Base-by-base conservation (phyloP, 2,113 vertebrate genomes). In the Chrysochloris asiatica region DNA sequence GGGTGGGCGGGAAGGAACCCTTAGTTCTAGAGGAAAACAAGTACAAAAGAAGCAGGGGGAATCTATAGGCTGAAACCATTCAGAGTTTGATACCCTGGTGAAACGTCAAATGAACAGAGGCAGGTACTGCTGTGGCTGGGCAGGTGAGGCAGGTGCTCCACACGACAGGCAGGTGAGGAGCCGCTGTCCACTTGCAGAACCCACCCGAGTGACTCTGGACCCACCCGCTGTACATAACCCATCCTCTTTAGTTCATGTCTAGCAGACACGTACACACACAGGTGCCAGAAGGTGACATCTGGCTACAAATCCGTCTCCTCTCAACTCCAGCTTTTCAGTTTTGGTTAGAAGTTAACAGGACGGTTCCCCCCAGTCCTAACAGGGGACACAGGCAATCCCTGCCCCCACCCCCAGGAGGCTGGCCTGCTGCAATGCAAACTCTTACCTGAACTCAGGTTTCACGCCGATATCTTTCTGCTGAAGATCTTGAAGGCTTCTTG, bases 401-500 rank as follows among this genome's bases (percentile, higher is more conserved):
- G 4, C 77, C 38, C 71, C 30, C 1, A 1, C 6, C 13, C n/a
- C 30, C 0, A 1, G 56, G 33, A 75, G 30, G 0, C 59, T 0
- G 0, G 36, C 17, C 50, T 2, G 0, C 75, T 12, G 41, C 13
- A 5, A 14, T 0, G 0, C 13, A 14, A n/a, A n/a, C n/a, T 22
- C 97, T 97, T 88, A 99, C 99, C 99, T 99, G 97, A 99, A 99
- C 81, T 99, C 98, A 0, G 99, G 98, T 93, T 99, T 99, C 92
- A 99, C 98, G 17, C 99, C 99, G 2, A 99, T 97, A 56, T 99
- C 99, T 94, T 98, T 99, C 95, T 99, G 99, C 96, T 99, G 99
- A 90, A 99, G 97, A 21, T 99, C 99, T 95, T 99, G 99, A 96
- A 99, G 98, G 95, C 99, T 98, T 95, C 99, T 98, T 0, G 98